Evolutionary conservation across 2,797 vertebrate genomes (phyloP), one percentile per base, ranked within the genome.

Genomic region (Chaetophractus vellerosus): DNA sequence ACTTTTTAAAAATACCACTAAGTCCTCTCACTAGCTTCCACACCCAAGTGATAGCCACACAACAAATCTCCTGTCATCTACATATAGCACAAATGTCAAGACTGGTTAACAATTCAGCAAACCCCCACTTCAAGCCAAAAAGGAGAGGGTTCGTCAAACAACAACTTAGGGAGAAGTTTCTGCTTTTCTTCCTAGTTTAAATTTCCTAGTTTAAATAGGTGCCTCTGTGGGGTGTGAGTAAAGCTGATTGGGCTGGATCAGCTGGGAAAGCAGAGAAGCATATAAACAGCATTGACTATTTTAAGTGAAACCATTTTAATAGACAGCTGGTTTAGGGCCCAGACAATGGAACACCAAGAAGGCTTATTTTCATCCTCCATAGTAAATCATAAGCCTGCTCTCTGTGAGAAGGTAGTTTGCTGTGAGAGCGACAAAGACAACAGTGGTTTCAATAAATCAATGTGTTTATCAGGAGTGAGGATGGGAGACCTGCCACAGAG

Each of bases 241-340:
- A 95, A 89, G 80, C 84, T 92, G 52, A 9, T 41, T 81, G 87
- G 89, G 81, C 61, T 92, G 91, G 91, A 90, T 96, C 96, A 96
- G 91, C 95, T 97, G 96, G 95, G 68, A 95, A 92, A 97, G 93
- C 94, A 96, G 92, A 91, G 93, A 92, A 96, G 93, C 96, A 88
- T 91, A 96, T 92, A 96, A 97, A 92, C 92, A 94, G 93, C 95
- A 92, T 36, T 85, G 91, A 96, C 96, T 96, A 91, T 91, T 97
- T 97, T 95, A 97, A 97, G 96, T 95, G 96, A 97, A 96, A 95
- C 92, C 96, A 97, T 97, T 96, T 98, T 97, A 96, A 97, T 88
- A 97, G 97, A 97, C 97, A 98, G 96, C 97, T 97, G 96, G 96
- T 97, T 96, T 95, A 91, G 94, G 92, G 61, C 63, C 79, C 83